Base-by-base conservation (phyloP, 2,888 invertebrate genomes). In the Ceramica pisi region DNA sequence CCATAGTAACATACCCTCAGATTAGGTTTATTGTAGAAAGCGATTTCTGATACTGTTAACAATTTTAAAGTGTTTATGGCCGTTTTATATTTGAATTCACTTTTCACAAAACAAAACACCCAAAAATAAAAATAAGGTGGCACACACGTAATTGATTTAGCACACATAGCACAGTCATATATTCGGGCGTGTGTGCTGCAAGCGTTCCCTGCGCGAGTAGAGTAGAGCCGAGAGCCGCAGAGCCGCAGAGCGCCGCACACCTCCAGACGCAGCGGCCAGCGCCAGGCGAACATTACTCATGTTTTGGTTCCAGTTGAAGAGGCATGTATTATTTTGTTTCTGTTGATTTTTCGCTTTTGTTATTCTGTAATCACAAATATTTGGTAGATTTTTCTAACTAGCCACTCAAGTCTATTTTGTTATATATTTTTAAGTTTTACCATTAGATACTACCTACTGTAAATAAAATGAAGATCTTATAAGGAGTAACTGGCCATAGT, bases 361-460 rank as follows among this genome's bases (percentile, higher is more conserved):
- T 94, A 93, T 94, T 93, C 93, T 94, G 87, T 92, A 92, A 94
- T 94, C 93, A 93, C 92, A 93, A 92, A 92, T 90, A 92, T 90
- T 92, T 91, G 90, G 88, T 93, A 93, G 90, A 90, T 91, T 91
- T 91, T 92, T 91, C 91, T 93, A 91, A 93, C 91, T 93, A 93
- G 90, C 92, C 90, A 92, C 92, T 92, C 92, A 90, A 91, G 90
- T 93, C 91, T 94, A 93, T 92, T 92, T 95, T 96, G 95, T 96
- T 95, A 95, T 93, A 92, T 95, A 95, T 93, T 95, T 95, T 94
- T 95, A 95, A 95, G 95, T 94, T 94, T 92, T 93, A 95, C 92
- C 92, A 91, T 92, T 92, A 85, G 85, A 90, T 90, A 88, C 91
- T 86, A 91, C 79, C 91, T 85, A 90, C 79, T 94, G 93, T 94